Evolutionary conservation across 2,888 invertebrate species (phyloP).

Genomic region (Eupithecia dodoneata): DNA sequence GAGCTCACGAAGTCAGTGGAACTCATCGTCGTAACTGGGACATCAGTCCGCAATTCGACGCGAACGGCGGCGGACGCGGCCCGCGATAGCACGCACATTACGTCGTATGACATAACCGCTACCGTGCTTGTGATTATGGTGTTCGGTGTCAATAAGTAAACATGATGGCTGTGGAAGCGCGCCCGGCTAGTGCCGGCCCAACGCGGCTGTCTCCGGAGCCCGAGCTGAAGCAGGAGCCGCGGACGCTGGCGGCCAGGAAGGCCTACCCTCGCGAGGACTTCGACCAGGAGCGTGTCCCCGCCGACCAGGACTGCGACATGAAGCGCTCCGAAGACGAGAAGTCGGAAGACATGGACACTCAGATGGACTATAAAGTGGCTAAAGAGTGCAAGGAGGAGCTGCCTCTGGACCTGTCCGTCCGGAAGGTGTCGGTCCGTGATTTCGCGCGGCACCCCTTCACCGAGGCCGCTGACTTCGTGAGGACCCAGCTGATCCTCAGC

Average conservation of each 20-base stretch:
- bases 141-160: slow-evolving; percentile 72
- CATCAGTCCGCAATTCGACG: slow-evolving; percentile 85
- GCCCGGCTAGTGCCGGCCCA: slow-evolving; percentile 75
- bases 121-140: slow-evolving; percentile 77
- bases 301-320: slow-evolving; percentile 10
- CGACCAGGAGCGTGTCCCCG: slow-evolving; percentile 18
- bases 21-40: slow-evolving; percentile 86
- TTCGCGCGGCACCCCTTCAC: slow-evolving; percentile 80
- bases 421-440: slow-evolving; percentile 79
- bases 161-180: slow-evolving; percentile 82
- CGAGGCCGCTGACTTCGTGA: slow-evolving; percentile 79
- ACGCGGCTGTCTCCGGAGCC: slow-evolving; percentile 65
- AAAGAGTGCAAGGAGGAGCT: slow-evolving; percentile 79
- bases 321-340: slow-evolving; percentile 22
- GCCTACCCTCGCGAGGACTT: slow-evolving; percentile 71
- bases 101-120: slow-evolving; percentile 80
- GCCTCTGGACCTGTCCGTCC: slow-evolving; percentile 91
- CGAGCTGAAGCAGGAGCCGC: slow-evolving; percentile 73
- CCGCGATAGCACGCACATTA: slow-evolving; percentile 64
- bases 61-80: slow-evolving; percentile 78
- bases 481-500: slow-evolving; percentile 78
- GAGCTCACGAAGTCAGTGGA: slow-evolving; percentile 83
- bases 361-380: slow-evolving; percentile 26
- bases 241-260: slow-evolving; percentile 81
- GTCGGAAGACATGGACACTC: slow-evolving; percentile 10